Base-by-base conservation (phyloP, 2,888 invertebrate genomes). In the Scelioninae gen. 2 region DNA sequence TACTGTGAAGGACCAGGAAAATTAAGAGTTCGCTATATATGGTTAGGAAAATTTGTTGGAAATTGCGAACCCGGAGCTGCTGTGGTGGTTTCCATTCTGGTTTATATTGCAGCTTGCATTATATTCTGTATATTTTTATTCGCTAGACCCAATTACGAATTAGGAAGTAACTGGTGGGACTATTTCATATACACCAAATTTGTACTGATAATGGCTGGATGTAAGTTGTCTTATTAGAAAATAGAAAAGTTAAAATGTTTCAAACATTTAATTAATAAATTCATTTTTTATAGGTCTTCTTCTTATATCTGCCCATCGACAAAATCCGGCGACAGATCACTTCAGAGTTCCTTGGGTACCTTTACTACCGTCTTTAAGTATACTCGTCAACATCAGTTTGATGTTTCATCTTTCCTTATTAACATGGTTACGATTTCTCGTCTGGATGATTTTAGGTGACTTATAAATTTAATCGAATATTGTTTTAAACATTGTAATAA, bases 301-400 rank as follows among this genome's bases (percentile, higher is more conserved):
- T 57, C 88, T 94, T 10, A 94, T 95, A 69, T 90, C 90, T 65
- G 93, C 92, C 19, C 93, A 93, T 83, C 92, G 93, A 83, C 94
- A 94, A 83, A 93, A 91, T 81, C 90, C 91, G 0, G 53, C 80
- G 0, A 87, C 89, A 5, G 91, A 92, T 1, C 90, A 91, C 67
- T 95, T 94, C 84, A 91, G 92, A 76, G 95, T 95, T 25, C 95
- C 95, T 0, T 87, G 93, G 85, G 94, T 95, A 52, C 95, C 95
- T 0, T 86, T 93, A 22, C 83, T 95, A 55, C 95, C 95, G 0
- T 92, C 93, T 0, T 83, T 92, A 15, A 94, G 95, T 79, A 94
- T 96, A 71, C 88, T 94, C 76, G 91, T 92, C 81, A 96, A 96
- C 82, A 90, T 95, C 3, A 92, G 92, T 76, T 89, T 96, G 57